Base-by-base conservation (phyloP, 1,140 invertebrate genomes). In the Cecropterus lyciades region DNA sequence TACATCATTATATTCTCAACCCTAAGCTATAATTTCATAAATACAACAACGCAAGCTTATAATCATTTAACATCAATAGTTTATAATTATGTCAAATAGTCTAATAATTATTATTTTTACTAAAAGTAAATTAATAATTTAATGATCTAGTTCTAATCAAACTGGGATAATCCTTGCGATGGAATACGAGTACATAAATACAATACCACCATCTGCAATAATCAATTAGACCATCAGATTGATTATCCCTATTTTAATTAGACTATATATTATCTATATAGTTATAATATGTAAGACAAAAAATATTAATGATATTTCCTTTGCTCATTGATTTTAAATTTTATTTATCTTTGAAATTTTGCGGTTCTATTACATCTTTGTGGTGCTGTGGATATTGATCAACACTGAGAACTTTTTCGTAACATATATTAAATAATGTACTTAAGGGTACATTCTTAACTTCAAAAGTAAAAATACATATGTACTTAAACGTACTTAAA, bases 161-260 rank as follows among this genome's bases (percentile, higher is more conserved):
- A n/a, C 1, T 11, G 46, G 17, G 46, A 49, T 24, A 49, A 49
- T 15, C 20, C 16, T 49, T 49, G 46, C 17, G 20, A 24, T 49
- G 46, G 46, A 27, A 49, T 49, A 49, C 17, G 6, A 43, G 1
- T 43, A 43, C 40, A 49, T 49, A 49, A 24, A 49, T 49, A 49
- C 46, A 24, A 49, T 24, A 4, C 1, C 46, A 0, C 17, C 46
- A 24, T 4, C 46, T 49, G 46, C 46, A 24, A 49, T 49, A 49
- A 9, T 49, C 3, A 49, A 49, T 24, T 17, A 11, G 46, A 42
- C 52, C 52, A 55, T 40, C 52, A 42, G 5, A 55, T 17, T 42
- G 16, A 55, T 55, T 55, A 55, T 55, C 52, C 33, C 33, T 42
- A 42, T 40, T 20, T 55, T 55, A 15, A 55, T 40, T 52, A 46